Evolutionary conservation across 1,140 invertebrate genomes (phyloP).

Genomic region (Orchestia grillus): DNA sequence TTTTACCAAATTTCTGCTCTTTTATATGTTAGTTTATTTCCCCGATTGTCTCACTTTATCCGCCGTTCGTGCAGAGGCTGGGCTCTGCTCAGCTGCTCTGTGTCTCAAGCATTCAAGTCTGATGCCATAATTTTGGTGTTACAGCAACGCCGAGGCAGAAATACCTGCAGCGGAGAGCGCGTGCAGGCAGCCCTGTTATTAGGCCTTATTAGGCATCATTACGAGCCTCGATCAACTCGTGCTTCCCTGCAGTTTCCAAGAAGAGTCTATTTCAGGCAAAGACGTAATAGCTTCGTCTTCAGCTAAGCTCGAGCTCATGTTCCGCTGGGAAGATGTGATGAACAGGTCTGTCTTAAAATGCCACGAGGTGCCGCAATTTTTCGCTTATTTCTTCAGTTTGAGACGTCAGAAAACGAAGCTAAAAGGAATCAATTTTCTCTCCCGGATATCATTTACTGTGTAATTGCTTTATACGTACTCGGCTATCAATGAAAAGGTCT

Average conservation of each 20-base stretch:
- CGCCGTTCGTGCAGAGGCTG: too few relatives aligned
- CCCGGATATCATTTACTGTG: too few relatives aligned
- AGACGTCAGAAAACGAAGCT: too few relatives aligned
- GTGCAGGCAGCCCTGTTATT: conserved; percentile 49
- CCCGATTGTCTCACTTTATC: too few relatives aligned
- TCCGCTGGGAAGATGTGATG: neutral
- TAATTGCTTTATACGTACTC: too few relatives aligned
- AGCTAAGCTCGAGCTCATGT: neutral
- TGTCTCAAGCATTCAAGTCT: neutral
- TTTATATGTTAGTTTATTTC: too few relatives aligned
- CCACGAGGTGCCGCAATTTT: neutral
- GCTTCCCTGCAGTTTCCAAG: neutral
- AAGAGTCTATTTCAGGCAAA: conserved; percentile 45
- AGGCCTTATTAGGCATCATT: conserved; percentile 48
- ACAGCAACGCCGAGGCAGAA: neutral
- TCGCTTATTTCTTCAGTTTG: neutral
- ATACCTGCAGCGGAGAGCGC: neutral
- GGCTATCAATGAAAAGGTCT: too few relatives aligned
- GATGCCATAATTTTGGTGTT: neutral
- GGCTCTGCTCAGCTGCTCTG: neutral
- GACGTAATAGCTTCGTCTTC: neutral
- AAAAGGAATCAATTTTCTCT: too few relatives aligned
- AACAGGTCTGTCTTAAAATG: neutral
- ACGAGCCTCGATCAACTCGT: conserved; percentile 46
- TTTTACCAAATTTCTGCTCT: too few relatives aligned